These are phyloP conservation scores for Julus scanicus DNA, from an alignment of 2,888 invertebrate species.

Conservation along the genomic window DNA sequence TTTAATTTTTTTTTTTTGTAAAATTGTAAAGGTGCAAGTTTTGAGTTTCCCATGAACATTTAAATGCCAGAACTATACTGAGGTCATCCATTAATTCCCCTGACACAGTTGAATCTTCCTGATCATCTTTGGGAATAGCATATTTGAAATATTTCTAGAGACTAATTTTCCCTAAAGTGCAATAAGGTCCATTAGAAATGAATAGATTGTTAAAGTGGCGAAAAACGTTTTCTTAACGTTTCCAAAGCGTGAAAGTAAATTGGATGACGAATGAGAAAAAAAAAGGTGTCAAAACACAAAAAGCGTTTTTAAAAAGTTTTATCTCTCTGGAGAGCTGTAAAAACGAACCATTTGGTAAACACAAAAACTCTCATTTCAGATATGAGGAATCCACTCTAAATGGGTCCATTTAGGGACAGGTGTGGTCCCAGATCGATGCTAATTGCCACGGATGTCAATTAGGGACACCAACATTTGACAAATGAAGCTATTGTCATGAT, in stretches of 20 bases:
- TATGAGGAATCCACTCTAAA: not conserved
- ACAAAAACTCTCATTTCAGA: not conserved
- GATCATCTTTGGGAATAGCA: not conserved
- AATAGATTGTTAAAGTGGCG: not conserved
- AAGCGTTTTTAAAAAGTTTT: not conserved
- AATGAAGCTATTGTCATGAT: not conserved
- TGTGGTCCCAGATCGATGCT: conserved; percentile 4
- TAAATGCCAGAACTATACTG: no score
- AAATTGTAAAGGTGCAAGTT: no score
- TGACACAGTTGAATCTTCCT: not conserved
- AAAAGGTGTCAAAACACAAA: conserved; percentile 9
- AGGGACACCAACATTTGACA: not conserved
- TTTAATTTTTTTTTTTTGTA: no score
- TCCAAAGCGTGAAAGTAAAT: not conserved
- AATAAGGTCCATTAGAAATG: not conserved
- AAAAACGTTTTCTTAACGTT: not conserved
- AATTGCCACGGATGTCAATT: conserved; percentile 21
- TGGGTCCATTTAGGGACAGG: conserved; percentile 29
- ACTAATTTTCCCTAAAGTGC: conserved; percentile 12
- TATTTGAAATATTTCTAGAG: no score
- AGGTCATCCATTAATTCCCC: not conserved
- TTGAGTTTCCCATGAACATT: no score
- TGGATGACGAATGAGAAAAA: conserved; percentile 17
- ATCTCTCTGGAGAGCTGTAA: not conserved
- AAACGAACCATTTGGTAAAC: not conserved